Percentiles rank a stretch among this genome's conserved stretches.
Conservation (phyloP, 2,797 vertebrate genomes). For the Buceros bicornis region DNA sequence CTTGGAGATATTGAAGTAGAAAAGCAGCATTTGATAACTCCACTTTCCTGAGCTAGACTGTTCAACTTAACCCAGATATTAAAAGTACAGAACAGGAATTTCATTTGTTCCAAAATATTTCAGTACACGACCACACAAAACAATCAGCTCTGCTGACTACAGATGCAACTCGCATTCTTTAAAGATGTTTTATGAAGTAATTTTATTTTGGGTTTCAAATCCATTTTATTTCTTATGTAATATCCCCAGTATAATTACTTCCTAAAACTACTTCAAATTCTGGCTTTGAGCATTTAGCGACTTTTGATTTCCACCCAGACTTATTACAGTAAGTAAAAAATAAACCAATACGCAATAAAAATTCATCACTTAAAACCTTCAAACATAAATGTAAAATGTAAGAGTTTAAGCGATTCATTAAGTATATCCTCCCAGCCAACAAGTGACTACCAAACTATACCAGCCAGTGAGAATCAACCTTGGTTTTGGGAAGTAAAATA, state of each 20-base stretch:
- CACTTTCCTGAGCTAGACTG: neutral
- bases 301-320: neutral
- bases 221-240: neutral
- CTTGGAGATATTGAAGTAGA: neutral
- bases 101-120: neutral
- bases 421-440: neutral
- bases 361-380: neutral
- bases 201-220: neutral
- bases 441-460: neutral
- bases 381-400: neutral
- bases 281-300: neutral
- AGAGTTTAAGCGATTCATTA: neutral
- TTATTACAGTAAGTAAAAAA: neutral
- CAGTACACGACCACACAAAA: neutral
- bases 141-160: neutral
- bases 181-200: neutral
- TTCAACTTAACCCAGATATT: neutral
- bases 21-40: neutral
- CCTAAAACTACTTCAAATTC: neutral
- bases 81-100: neutral
- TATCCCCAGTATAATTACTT: neutral
- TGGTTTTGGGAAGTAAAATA: neutral
- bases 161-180: neutral
- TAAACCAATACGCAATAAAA: neutral
- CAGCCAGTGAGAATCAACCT: neutral